A percentile compares a stretch with the other conserved stretches of the same genome.
These are phyloP conservation scores for Arvicanthis niloticus DNA, from an alignment of 2,113 vertebrate genomes.

Conservation along the genomic window DNA sequence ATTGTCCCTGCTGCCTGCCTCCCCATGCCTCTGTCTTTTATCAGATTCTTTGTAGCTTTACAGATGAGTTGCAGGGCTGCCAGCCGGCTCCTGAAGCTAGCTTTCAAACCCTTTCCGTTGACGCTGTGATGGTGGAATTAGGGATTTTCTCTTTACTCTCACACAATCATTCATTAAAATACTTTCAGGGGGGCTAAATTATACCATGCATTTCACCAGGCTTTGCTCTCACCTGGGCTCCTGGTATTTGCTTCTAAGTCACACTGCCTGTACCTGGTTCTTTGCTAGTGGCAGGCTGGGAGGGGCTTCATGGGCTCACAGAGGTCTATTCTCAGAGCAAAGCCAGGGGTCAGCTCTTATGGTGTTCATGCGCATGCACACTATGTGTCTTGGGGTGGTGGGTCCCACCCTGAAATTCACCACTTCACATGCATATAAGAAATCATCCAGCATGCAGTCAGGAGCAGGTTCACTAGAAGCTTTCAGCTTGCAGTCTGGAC, in stretches of 20 bases:
- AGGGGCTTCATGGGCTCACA: neutral
- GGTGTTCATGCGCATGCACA: neutral
- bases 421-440: too few species aligned
- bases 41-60: constrained; percentile 32
- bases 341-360: neutral
- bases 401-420: neutral
- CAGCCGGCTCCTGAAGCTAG: constrained; percentile 61
- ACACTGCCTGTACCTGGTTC: neutral
- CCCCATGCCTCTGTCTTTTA: neutral
- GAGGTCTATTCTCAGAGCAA: neutral
- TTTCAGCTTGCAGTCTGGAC: constrained; percentile 29
- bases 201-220: constrained; percentile 44
- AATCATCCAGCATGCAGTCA: neutral
- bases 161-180: constrained; percentile 74
- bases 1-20: neutral
- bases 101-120: constrained; percentile 41
- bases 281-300: neutral
- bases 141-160: constrained; percentile 52
- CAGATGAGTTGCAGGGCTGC: too few species aligned
- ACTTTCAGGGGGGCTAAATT: constrained; percentile 74
- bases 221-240: constrained; percentile 57
- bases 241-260: constrained; percentile 49
- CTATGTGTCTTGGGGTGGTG: neutral
- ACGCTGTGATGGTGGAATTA: constrained; percentile 65
- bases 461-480: neutral